Base-by-base conservation (phyloP, 2,888 invertebrate species). In the Lasioglossum marginatum region DNA sequence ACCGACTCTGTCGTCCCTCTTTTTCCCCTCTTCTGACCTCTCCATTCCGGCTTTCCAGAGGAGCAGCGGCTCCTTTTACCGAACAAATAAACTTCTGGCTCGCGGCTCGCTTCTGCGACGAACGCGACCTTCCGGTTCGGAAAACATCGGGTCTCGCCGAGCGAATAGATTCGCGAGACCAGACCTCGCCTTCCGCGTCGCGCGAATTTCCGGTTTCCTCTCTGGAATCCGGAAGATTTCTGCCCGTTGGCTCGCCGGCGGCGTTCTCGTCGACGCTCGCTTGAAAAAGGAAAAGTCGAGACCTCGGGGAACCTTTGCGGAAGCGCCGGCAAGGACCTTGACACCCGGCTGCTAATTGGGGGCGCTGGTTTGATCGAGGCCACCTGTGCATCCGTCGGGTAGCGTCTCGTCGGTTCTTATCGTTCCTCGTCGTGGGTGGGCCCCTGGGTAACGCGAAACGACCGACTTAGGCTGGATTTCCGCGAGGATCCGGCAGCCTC, bases 341-440 rank as follows among this genome's bases (percentile, higher is more conserved):
- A 60, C 74, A 80, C 66, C 27, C 57, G 23, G 80, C 76, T 75
- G 83, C 76, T 77, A 77, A 86, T 76, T 85, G 70, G 66, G 77
- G 63, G n/a, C 34, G 68, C 34, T 75, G 85, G 31, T 83, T 91
- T 87, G 89, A 90, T 85, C 81, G 90, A 87, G 89, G 92, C 94
- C 94, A 94, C 94, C 94, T 94, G 94, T 91, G 90, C 92, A 90
- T 92, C 91, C 91, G 91, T 87, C 87, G 79, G 91, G 91, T 86
- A 87, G 79, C 79, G 89, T 93, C 88, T 92, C 79, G 68, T 83
- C 8, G 74, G 3, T 16, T 86, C 85, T 90, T 6, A 34, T 66
- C 63, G 63, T 1, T 6, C 16, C 27, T 2, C 66, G 66, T 19
- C 66, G 66, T 66, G 66, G 66, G 66, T 66, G 66, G 66, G 66